phyloP scores from a whole-genome alignment of 2,113 vertebrate genomes.

The Lepus europaeus region DNA sequence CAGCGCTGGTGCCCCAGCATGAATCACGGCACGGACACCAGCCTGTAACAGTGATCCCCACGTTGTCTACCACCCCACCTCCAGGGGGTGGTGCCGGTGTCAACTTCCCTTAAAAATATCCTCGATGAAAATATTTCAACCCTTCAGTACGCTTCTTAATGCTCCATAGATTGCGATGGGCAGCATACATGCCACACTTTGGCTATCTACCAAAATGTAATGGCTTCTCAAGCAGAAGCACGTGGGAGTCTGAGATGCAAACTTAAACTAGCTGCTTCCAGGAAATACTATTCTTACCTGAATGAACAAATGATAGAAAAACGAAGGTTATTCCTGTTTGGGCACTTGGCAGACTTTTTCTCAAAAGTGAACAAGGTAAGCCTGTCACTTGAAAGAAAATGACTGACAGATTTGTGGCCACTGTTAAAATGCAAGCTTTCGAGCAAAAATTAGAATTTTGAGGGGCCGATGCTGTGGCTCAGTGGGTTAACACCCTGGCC shows the following conservation, averaged over 20 bases:
- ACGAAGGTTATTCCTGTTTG: conserved; percentile 1
- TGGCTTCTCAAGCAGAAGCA: not conserved
- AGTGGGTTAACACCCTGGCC: too few relatives aligned
- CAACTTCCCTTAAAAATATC: not conserved
- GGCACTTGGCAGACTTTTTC: not conserved
- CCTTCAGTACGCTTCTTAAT: not conserved
- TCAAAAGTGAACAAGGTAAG: not conserved
- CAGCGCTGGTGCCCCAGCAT: not conserved
- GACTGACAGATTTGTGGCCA: not conserved
- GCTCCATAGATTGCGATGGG: not conserved
- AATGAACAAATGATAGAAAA: conserved; percentile 36
- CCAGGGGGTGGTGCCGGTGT: too few relatives aligned
- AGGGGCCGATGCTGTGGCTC: too few relatives aligned
- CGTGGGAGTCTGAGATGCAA: not conserved
- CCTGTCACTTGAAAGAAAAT: conserved; percentile 36
- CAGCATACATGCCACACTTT: not conserved
- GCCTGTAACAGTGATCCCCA: too few relatives aligned
- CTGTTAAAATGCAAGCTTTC: conserved; percentile 39
- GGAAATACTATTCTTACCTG: not conserved
- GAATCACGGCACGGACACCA: not conserved
- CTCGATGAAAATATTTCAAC: not conserved
- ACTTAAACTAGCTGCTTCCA: conserved; percentile 25
- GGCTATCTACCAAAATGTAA: not conserved
- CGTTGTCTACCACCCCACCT: not conserved
- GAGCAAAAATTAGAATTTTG: conserved; percentile 32